These are phyloP conservation scores for Pomatostomus ruficeps DNA, from an alignment of 2,113 vertebrate genomes.

Conservation along the genomic window DNA sequence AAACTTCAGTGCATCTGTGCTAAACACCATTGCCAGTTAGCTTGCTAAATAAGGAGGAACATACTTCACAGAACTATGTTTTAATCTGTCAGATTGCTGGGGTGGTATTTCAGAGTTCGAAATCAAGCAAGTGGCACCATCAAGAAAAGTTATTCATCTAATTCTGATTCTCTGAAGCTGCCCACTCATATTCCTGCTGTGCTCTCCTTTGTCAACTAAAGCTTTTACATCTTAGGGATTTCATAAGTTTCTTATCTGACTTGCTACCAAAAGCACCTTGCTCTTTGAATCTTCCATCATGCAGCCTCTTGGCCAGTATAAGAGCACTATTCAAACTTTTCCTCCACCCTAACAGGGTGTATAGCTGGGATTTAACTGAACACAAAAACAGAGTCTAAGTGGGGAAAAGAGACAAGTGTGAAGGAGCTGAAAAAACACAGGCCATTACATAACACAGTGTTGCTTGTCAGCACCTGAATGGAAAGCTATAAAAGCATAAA, in stretches of 20 bases:
- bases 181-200: not conserved
- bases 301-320: not conserved
- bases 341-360: rapidly evolving
- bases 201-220: not conserved
- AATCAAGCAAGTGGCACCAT: not conserved
- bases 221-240: not conserved
- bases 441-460: not conserved
- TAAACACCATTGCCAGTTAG: not conserved
- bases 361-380: not conserved
- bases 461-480: not conserved
- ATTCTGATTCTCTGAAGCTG: not conserved
- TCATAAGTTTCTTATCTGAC: not conserved
- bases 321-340: not conserved
- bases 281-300: not conserved
- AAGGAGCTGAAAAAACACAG: not conserved
- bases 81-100: not conserved
- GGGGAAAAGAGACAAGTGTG: not conserved
- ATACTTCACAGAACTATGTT: not conserved
- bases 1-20: not conserved
- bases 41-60: not conserved
- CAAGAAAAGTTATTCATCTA: not conserved
- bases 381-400: not conserved
- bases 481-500: not conserved
- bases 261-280: not conserved
- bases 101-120: not conserved